Evolutionary conservation across 2,113 vertebrate species (phyloP).

Genomic region (Tangachromis dhanisi): DNA sequence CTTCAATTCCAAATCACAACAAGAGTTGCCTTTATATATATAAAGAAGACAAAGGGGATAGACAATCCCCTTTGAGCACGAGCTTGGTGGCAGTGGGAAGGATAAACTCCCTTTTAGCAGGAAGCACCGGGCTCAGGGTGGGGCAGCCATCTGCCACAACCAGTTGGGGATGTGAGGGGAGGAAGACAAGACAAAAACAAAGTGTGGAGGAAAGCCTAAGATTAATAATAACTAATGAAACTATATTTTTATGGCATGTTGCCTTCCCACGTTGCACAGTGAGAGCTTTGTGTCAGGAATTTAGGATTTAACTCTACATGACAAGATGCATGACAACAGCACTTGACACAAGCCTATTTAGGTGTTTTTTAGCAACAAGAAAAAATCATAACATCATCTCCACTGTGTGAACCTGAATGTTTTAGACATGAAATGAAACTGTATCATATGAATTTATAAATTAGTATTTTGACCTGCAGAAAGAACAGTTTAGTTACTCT

Average conservation of each 20-base stretch:
- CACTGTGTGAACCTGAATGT: neutral
- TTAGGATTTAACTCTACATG: neutral
- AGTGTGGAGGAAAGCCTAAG: neutral
- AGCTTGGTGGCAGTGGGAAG: neutral
- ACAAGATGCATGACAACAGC: neutral
- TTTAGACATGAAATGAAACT: neutral
- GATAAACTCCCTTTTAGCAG: neutral
- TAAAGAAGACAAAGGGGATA: neutral
- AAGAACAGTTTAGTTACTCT: neutral
- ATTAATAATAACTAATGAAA: neutral
- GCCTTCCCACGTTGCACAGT: fast-evolving
- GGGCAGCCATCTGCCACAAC: neutral
- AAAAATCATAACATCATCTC: neutral
- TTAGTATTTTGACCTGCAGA: neutral
- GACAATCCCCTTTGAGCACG: neutral
- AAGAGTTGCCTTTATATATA: neutral
- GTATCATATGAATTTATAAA: neutral
- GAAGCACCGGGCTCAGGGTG: neutral
- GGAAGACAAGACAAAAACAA: neutral
- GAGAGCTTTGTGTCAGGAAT: neutral
- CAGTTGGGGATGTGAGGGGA: neutral
- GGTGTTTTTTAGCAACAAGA: neutral
- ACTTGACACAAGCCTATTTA: neutral
- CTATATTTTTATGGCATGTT: neutral
- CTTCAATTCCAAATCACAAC: neutral